Percentiles rank a stretch among this genome's conserved stretches.
Evolutionary conservation across 2,113 vertebrate species (phyloP).

Genomic region (Anhinga anhinga): DNA sequence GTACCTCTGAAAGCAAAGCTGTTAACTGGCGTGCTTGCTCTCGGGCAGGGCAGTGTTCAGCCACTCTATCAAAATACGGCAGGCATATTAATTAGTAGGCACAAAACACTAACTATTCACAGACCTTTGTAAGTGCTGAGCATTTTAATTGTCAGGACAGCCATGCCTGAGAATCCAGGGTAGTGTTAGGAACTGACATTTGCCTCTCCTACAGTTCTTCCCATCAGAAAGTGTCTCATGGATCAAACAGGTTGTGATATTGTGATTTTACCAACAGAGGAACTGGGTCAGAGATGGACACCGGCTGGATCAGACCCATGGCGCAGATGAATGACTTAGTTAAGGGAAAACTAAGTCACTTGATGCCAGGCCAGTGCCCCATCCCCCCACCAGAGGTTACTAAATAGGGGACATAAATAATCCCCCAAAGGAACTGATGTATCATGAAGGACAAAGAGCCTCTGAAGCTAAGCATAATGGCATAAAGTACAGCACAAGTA

Average conservation of each 20-base stretch:
- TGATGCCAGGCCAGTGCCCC: background rate
- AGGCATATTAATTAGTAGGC: conserved; percentile 24
- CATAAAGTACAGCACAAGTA: background rate
- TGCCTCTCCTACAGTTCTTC: background rate
- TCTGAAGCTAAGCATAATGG: background rate
- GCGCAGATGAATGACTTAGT: background rate
- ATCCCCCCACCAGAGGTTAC: background rate
- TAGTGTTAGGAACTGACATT: background rate
- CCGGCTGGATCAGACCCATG: background rate
- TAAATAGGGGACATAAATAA: background rate
- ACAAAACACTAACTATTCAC: conserved; percentile 10
- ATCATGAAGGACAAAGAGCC: background rate
- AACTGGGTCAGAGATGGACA: background rate
- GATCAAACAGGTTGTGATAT: background rate
- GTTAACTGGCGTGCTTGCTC: background rate
- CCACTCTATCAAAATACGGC: background rate
- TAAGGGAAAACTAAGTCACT: background rate
- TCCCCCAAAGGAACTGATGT: background rate
- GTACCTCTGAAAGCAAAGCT: background rate
- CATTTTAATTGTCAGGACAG: conserved; percentile 19
- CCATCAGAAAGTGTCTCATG: background rate
- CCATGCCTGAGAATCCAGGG: conserved; percentile 18
- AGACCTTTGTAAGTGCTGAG: background rate
- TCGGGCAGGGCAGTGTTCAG: background rate
- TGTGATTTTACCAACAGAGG: background rate